Evolutionary conservation across 2,113 vertebrate genomes (phyloP).

Genomic region (Brienomyrus longianalis): DNA sequence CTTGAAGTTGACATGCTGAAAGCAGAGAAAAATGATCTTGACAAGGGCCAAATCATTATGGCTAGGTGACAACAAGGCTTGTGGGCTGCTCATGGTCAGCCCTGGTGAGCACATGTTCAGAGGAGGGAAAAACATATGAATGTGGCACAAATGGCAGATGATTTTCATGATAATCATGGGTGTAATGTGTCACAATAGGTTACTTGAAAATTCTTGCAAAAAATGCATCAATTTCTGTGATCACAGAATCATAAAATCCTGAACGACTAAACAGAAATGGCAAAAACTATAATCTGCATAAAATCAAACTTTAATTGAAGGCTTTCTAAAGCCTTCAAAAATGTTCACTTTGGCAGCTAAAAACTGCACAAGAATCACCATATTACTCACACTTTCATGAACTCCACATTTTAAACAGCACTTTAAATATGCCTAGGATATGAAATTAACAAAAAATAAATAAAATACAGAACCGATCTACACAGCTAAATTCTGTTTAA

Average conservation of each 20-base stretch:
- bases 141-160: neutral
- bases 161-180: neutral
- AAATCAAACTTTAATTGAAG: neutral
- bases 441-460: neutral
- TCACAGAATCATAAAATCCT: neutral
- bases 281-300: neutral
- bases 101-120: neutral
- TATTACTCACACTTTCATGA: neutral
- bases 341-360: neutral
- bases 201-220: neutral
- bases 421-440: neutral
- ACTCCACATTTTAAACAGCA: neutral
- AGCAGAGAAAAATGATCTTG: neutral
- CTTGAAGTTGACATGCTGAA: neutral
- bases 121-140: neutral
- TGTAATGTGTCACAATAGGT: neutral
- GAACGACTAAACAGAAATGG: neutral
- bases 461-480: neutral
- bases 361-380: neutral
- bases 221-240: neutral
- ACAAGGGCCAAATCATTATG: neutral
- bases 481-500: neutral
- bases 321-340: neutral
- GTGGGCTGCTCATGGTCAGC: neutral
- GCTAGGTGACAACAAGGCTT: neutral